Evolutionary conservation across 2,113 vertebrate genomes (phyloP), one percentile per base, ranked within the genome.

Genomic region (Furnarius figulus): DNA sequence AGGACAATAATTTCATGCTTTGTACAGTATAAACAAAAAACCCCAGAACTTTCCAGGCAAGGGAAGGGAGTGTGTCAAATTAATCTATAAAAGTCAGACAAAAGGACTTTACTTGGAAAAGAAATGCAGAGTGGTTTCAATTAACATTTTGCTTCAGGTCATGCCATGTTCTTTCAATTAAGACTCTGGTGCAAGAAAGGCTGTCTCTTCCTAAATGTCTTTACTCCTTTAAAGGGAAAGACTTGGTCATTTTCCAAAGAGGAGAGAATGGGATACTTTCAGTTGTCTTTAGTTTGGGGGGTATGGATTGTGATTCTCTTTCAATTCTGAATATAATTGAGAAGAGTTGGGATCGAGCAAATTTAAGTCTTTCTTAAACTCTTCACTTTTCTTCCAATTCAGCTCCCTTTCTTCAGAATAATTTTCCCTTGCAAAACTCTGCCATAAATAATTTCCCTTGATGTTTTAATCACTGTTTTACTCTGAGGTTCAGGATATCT

Each of bases 111-210:
- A 83, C 89, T 92, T 89, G 94, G 89, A 88, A 70, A 86, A 94
- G 71, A 94, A 91, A 89, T 61, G 62, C 52, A 40, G 72, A 35
- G 61, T 95, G 95, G 83, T 97, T 98, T 97, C 90, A 96, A 97
- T 98, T 96, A 97, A 79, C 59, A 37, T 93, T 97, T 97, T 96
- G 87, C 94, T 97, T 84, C 93, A 89, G 94, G 94, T 97, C 83
- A 92, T 92, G 88, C 93, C 92, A 97, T 97, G n/a, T 83, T 97
- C 39, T 97, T 97, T 96, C 94, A 95, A 77, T 95, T 96, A 96
- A 81, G 83, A 63, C 47, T 95, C 93, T 79, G 47, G 73, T 91
- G 61, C 93, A 87, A 96, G 73, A 87, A 95, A 76, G 59, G 27
- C 90, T 58, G 31, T 89, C 71, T 93, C 7, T 35, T 94, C 66